phyloP scores from a whole-genome alignment of 2,888 invertebrate genomes.

The Chaetogeoica ovagalla region DNA sequence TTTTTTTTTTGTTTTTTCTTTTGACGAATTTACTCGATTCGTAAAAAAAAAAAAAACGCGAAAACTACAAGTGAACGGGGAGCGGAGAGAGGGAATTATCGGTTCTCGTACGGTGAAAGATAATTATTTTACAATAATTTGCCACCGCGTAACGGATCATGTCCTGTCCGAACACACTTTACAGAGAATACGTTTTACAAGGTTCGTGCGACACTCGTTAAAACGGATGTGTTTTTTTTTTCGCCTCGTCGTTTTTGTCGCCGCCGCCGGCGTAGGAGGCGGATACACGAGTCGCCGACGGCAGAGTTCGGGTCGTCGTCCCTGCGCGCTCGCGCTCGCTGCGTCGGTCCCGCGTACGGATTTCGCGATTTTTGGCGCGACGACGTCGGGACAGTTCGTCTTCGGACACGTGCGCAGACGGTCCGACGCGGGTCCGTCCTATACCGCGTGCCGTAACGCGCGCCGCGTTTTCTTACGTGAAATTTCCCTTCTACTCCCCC shows the following conservation, averaged over 20 bases:
- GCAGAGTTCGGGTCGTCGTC: neutral
- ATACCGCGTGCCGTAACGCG: neutral
- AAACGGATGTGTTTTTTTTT: neutral
- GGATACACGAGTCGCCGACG: neutral
- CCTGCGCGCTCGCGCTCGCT: neutral
- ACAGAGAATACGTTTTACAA: too few relatives aligned
- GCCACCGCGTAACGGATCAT: too few relatives aligned
- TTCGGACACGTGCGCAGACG: conserved; percentile 38
- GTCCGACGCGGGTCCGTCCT: neutral
- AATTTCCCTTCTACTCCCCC: too few relatives aligned
- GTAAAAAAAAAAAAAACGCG: too few relatives aligned
- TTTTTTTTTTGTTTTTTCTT: too few relatives aligned
- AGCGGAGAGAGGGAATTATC: too few relatives aligned
- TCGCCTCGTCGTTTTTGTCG: too few relatives aligned
- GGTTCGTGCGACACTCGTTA: neutral
- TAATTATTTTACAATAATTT: too few relatives aligned
- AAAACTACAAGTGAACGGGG: too few relatives aligned
- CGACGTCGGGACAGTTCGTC: conserved; percentile 32
- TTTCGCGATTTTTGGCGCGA: neutral
- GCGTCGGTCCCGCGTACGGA: neutral
- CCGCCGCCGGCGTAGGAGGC: neutral
- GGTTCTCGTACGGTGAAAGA: too few relatives aligned
- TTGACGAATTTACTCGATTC: too few relatives aligned
- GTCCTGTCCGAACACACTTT: too few relatives aligned
- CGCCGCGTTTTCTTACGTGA: neutral